A percentile compares a stretch with the other conserved stretches of the same genome.
Evolutionary conservation across 2,113 vertebrate species (phyloP).

Genomic region (Salvator merianae): DNA sequence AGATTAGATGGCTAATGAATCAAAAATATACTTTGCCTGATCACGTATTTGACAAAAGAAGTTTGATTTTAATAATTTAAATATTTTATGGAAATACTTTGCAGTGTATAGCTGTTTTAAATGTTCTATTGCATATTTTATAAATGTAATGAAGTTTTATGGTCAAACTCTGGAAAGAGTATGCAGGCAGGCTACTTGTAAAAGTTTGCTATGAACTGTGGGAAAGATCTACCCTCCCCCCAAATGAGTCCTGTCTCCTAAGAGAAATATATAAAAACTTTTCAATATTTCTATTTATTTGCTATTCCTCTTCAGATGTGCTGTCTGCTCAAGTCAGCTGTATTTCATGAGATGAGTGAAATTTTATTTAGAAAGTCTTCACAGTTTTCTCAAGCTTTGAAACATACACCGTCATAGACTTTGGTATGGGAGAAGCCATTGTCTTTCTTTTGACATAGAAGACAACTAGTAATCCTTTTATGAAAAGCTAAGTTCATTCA

Average conservation of each 20-base stretch:
- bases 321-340: neutral
- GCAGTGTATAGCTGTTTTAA: slow-evolving; percentile 15
- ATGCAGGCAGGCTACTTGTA: slow-evolving; percentile 7
- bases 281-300: neutral
- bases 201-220: slow-evolving; percentile 14
- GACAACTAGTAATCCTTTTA: neutral
- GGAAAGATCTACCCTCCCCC: neutral
- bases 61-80: slow-evolving; percentile 58
- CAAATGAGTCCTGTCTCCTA: neutral
- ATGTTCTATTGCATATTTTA: slow-evolving; percentile 45
- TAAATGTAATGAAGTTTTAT: slow-evolving; percentile 37
- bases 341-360: too few relatives aligned
- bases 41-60: neutral
- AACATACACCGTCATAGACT: neutral
- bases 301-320: too few relatives aligned
- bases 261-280: neutral
- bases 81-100: slow-evolving; percentile 49
- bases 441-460: neutral
- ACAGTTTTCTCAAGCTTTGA: neutral
- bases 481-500: too few relatives aligned
- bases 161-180: slow-evolving; percentile 31
- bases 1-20: slow-evolving; percentile 22
- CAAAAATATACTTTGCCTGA: slow-evolving; percentile 10
- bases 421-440: neutral
- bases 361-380: too few relatives aligned